phyloP scores from a whole-genome alignment of 2,888 invertebrate genomes.

The Fragum fragum region DNA sequence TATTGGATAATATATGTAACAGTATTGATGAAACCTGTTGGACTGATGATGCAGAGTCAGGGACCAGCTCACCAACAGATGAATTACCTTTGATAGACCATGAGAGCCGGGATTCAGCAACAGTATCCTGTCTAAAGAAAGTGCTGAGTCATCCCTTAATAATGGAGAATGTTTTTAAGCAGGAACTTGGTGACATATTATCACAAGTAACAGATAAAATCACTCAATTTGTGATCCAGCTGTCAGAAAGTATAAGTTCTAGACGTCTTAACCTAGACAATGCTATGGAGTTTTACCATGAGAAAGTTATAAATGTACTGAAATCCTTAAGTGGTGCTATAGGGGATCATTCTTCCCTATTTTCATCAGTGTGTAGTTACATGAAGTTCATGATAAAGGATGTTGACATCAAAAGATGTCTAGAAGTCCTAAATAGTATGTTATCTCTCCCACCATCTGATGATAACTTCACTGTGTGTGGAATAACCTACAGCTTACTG shows the following conservation, averaged over 20 bases:
- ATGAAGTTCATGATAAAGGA: constrained; percentile 1
- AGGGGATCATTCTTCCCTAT: neutral
- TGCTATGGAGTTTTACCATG: neutral
- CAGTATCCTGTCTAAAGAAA: constrained; percentile 1
- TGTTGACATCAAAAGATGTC: constrained; percentile 18
- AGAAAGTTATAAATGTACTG: constrained; percentile 8
- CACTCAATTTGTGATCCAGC: neutral
- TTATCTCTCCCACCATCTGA: neutral
- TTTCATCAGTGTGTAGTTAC: neutral
- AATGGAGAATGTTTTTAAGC: constrained; percentile 15
- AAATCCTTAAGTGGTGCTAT: neutral
- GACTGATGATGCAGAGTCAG: neutral
- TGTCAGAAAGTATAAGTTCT: neutral
- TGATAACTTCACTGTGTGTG: neutral
- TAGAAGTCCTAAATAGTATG: constrained; percentile 6
- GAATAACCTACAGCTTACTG: constrained; percentile 12
- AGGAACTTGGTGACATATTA: neutral
- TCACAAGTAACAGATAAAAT: neutral
- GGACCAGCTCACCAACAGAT: neutral
- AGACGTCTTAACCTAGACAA: neutral
- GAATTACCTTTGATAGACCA: neutral
- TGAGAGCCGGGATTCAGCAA: neutral
- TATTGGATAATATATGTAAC: neutral
- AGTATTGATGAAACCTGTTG: neutral
- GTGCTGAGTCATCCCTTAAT: constrained; percentile 13